A percentile compares a stretch with the other conserved stretches of the same genome.
These are phyloP conservation scores for Bedellia somnulentella DNA, from an alignment of 2,888 invertebrate species.

Conservation along the genomic window DNA sequence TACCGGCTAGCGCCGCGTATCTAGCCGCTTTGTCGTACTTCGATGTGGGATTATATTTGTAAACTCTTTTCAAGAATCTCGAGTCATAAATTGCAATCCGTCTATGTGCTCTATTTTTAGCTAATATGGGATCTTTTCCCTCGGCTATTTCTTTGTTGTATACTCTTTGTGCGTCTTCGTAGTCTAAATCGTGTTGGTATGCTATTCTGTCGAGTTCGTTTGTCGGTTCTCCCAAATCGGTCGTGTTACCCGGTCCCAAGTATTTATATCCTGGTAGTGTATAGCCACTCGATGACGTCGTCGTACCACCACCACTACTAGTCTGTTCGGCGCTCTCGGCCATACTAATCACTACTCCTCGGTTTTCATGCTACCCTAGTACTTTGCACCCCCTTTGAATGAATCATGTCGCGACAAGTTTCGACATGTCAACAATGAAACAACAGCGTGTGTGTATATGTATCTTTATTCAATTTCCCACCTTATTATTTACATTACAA, in stretches of 20 bases:
- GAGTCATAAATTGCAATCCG: background rate
- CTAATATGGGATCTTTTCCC: no score
- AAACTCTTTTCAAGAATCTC: slow-evolving; percentile 1
- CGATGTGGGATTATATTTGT: background rate
- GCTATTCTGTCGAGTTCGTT: slow-evolving; percentile 1
- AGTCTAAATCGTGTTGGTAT: slow-evolving; percentile 1
- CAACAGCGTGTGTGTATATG: no score
- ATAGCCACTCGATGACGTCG: background rate
- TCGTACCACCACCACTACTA: background rate
- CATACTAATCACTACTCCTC: no score
- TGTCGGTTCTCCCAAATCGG: no score
- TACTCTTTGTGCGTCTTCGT: background rate
- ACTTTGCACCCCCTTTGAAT: no score
- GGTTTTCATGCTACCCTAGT: no score
- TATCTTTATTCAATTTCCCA: no score
- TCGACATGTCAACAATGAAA: no score
- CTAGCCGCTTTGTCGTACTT: slow-evolving; percentile 1
- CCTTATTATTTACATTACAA: no score
- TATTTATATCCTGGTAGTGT: slow-evolving; percentile 3
- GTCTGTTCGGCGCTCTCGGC: no score
- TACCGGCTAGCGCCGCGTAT: background rate
- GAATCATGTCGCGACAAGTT: no score
- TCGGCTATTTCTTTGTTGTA: background rate
- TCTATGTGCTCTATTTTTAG: background rate
- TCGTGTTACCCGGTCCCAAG: slow-evolving; percentile 1